phyloP scores from a whole-genome alignment of 2,113 vertebrate species.

The Mesembrinibis cayennensis region DNA sequence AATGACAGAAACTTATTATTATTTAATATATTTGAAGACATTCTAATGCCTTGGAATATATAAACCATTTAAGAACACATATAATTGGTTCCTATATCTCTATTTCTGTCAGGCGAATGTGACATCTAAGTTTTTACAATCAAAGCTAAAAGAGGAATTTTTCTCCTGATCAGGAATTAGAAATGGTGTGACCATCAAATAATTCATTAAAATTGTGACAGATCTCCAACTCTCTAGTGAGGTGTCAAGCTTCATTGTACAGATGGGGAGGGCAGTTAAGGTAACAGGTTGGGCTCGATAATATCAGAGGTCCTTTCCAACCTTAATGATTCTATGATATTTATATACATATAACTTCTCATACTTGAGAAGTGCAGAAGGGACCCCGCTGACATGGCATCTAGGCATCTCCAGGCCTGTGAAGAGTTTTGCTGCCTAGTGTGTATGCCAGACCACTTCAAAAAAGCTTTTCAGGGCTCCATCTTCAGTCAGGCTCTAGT shows the following conservation, averaged over 20 bases:
- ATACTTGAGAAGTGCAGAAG: not conserved
- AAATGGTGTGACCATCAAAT: not conserved
- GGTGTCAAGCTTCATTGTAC: not conserved
- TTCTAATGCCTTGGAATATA: not conserved
- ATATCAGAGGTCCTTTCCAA: no score
- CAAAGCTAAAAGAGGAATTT: not conserved
- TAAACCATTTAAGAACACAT: not conserved
- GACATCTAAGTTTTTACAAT: not conserved
- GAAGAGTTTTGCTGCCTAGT: not conserved
- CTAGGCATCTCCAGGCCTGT: not conserved
- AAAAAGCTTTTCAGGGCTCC: not conserved
- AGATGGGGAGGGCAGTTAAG: no score
- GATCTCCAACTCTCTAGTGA: not conserved
- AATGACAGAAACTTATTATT: not conserved
- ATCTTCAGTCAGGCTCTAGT: not conserved
- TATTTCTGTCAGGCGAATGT: not conserved
- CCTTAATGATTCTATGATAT: no score
- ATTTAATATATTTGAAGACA: not conserved
- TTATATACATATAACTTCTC: no score
- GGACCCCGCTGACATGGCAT: not conserved
- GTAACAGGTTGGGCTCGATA: no score
- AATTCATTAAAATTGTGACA: not conserved
- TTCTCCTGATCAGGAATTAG: not conserved
- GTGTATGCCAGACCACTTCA: not conserved
- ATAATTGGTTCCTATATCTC: not conserved